Conservation (phyloP, 2,113 vertebrate species). For the Datnioides undecimradiatus region DNA sequence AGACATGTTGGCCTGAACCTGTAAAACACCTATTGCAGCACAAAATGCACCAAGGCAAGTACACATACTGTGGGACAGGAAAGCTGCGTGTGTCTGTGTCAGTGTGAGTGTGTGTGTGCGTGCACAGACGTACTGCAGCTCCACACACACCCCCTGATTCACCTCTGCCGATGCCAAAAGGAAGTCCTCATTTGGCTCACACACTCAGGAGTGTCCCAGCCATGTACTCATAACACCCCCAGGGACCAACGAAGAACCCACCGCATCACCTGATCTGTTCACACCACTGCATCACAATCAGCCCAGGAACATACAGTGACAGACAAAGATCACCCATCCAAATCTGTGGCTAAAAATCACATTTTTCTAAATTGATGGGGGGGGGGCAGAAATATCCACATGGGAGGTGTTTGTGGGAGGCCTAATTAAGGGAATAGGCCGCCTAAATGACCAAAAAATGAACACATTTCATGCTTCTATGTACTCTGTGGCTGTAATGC, state of each 20-base stretch:
- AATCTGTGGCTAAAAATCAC: not conserved
- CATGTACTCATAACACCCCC: conserved; percentile 56
- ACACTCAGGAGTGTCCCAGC: conserved; percentile 46
- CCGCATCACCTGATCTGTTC: conserved; percentile 45
- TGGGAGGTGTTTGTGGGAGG: not conserved
- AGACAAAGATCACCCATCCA: not conserved
- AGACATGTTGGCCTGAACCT: not conserved
- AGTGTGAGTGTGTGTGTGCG: conserved; percentile 1
- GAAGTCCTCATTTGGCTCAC: conserved; percentile 48
- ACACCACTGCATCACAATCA: conserved; percentile 38
- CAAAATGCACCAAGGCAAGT: conserved; percentile 25
- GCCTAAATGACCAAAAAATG: not conserved
- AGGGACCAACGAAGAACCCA: conserved; percentile 42
- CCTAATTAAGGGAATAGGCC: not conserved
- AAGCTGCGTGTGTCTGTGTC: conserved; percentile 9
- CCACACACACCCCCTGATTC: conserved; percentile 36
- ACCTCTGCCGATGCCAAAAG: conserved; percentile 47
- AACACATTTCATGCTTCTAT: not conserved
- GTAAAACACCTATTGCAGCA: conserved; percentile 12
- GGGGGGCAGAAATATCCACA: not conserved
- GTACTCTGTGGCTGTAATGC: conserved; percentile 30
- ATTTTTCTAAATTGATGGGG: not conserved
- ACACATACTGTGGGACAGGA: not conserved
- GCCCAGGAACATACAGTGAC: not conserved
- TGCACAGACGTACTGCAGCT: conserved; percentile 31